Percentiles rank a stretch among this genome's conserved stretches.
Conservation (phyloP, 2,888 invertebrate species). For the Melanostoma mellinum region DNA sequence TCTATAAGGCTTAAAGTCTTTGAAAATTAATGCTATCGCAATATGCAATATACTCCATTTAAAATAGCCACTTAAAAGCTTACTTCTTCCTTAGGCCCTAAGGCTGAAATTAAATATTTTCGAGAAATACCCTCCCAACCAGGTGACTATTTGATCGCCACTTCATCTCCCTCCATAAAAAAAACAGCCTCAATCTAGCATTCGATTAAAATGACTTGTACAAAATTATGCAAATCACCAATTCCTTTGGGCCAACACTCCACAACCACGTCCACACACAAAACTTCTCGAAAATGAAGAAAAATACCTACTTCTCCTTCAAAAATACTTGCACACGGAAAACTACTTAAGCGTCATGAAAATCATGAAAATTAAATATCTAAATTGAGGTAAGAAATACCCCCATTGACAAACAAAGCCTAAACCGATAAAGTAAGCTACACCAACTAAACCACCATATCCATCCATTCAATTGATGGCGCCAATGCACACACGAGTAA, state of each 20-base stretch:
- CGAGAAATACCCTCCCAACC: no score
- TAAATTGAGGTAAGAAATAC: constrained; percentile 53
- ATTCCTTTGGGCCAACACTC: constrained; percentile 6
- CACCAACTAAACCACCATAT: constrained; percentile 28
- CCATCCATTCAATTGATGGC: constrained; percentile 54
- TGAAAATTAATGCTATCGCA: no score
- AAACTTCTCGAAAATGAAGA: neutral
- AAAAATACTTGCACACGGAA: constrained; percentile 39
- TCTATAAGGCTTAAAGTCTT: no score
- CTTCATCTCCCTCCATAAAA: neutral
- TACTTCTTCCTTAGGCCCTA: no score
- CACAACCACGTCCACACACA: neutral
- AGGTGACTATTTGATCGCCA: no score
- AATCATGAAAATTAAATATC: constrained; percentile 60
- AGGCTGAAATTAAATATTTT: no score
- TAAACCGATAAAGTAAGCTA: constrained; percentile 40
- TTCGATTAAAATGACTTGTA: constrained; percentile 16
- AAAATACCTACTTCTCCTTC: constrained; percentile 21
- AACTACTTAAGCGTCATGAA: constrained; percentile 62
- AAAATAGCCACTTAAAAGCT: no score
- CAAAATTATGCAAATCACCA: constrained; percentile 36
- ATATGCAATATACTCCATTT: no score
- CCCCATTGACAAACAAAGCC: constrained; percentile 49
- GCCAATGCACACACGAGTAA: constrained; percentile 64
- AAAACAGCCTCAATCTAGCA: constrained; percentile 10